Evolutionary conservation across 2,797 vertebrate genomes (phyloP).

Genomic region (Sebastolobus altivelis): DNA sequence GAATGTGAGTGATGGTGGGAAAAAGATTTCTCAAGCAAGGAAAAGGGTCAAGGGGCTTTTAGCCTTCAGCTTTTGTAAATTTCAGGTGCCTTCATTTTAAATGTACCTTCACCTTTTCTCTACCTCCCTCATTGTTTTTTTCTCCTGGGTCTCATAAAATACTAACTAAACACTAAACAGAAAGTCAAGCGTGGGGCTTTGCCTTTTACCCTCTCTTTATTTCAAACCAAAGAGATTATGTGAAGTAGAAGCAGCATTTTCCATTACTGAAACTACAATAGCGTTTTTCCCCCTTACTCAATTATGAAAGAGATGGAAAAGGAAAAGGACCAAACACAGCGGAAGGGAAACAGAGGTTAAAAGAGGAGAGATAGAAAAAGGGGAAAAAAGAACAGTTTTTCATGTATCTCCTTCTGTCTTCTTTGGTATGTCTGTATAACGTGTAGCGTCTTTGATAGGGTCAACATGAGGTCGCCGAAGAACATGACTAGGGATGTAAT

Average conservation of each 20-base stretch:
- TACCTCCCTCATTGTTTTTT: neutral
- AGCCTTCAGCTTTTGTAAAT: neutral
- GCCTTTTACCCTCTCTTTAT: conserved; percentile 8
- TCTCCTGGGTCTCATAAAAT: neutral
- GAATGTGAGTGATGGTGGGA: neutral
- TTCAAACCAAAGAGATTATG: neutral
- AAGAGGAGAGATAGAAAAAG: neutral
- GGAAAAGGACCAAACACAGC: neutral
- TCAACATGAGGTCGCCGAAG: conserved; percentile 27
- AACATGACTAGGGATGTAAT: conserved; percentile 28
- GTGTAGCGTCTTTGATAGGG: conserved; percentile 25
- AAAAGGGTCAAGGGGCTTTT: neutral
- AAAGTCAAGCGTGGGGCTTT: neutral
- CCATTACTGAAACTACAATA: neutral
- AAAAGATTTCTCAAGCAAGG: neutral
- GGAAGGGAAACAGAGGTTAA: neutral
- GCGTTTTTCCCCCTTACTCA: neutral
- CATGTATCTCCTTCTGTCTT: neutral
- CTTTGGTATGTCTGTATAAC: conserved; percentile 8
- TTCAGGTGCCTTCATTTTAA: neutral
- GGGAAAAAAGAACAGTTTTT: neutral
- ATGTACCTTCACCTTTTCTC: neutral
- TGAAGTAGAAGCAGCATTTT: conserved; percentile 16
- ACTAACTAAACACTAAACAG: conserved; percentile 23
- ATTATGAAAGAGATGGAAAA: conserved; percentile 12